A percentile compares a stretch with the other conserved stretches of the same genome.
phyloP scores from a whole-genome alignment of 2,888 invertebrate genomes.

The Anorthoa munda region DNA sequence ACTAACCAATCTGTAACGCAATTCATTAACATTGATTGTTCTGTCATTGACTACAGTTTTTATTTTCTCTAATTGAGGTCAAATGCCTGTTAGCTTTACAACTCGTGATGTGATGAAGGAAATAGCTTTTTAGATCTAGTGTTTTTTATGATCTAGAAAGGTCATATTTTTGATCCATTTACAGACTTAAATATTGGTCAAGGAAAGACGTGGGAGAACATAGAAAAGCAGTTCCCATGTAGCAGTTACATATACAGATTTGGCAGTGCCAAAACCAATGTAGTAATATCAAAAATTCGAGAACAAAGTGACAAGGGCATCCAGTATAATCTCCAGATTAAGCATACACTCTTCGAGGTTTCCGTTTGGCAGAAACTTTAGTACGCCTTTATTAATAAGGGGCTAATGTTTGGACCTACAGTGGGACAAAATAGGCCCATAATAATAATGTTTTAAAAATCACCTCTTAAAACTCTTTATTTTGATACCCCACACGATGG shows the following conservation, averaged over 20 bases:
- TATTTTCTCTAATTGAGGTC: conserved; percentile 86
- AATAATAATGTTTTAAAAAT: too few species aligned
- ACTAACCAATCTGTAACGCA: conserved; percentile 75
- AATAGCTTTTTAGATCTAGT: conserved; percentile 75
- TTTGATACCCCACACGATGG: too few species aligned
- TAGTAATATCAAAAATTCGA: too few species aligned
- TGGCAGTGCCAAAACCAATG: neutral
- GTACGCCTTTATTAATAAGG: too few species aligned
- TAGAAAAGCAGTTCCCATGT: neutral
- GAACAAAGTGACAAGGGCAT: too few species aligned
- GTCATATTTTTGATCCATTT: conserved; percentile 46
- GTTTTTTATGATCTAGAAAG: conserved; percentile 69
- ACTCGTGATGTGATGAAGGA: conserved; percentile 76
- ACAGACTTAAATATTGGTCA: neutral
- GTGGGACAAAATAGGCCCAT: too few species aligned
- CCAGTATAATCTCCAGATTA: too few species aligned
- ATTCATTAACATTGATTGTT: conserved; percentile 85
- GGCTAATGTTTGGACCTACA: too few species aligned
- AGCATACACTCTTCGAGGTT: too few species aligned
- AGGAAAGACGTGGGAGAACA: neutral
- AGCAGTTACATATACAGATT: neutral
- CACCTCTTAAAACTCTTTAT: too few species aligned
- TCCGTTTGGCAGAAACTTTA: too few species aligned
- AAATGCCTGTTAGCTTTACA: conserved; percentile 82
- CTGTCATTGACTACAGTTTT: conserved; percentile 85